These are phyloP conservation scores for Catalaphyllia jardinei DNA, from an alignment of 64 coral and sea anemone species.

Conservation along the genomic window DNA sequence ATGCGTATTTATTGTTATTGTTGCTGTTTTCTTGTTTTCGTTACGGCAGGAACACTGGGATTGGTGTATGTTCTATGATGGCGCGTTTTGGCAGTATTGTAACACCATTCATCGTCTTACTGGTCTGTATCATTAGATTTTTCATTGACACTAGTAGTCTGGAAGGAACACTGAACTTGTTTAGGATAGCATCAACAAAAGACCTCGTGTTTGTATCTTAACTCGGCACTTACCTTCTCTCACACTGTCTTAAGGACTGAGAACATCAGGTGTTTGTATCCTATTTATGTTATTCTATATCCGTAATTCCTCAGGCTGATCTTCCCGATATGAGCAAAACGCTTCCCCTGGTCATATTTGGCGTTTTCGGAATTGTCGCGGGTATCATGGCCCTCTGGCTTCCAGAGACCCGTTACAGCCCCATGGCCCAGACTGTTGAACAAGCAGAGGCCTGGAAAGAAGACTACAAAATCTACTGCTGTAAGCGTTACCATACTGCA, in stretches of 20 bases:
- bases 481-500: neutral
- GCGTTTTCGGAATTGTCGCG: slow-evolving; percentile 54
- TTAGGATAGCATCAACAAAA: too few species aligned
- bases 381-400: slow-evolving; percentile 77
- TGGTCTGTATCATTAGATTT: slow-evolving; percentile 50
- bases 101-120: slow-evolving; percentile 79
- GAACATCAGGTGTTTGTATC: too few species aligned
- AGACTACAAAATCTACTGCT: slow-evolving; percentile 72
- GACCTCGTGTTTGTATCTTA: too few species aligned
- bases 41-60: slow-evolving; percentile 68
- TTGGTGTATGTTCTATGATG: slow-evolving; percentile 82
- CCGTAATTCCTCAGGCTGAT: slow-evolving; percentile 44
- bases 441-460: slow-evolving; percentile 77
- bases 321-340: slow-evolving; percentile 66
- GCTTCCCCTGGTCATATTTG: slow-evolving; percentile 84
- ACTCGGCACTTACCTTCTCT: too few species aligned
- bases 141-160: too few species aligned
- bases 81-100: slow-evolving; percentile 72
- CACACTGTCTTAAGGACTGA: too few species aligned
- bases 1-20: too few species aligned
- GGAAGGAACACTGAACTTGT: too few species aligned
- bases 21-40: neutral
- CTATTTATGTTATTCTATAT: neutral
- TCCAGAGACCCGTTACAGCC: slow-evolving; percentile 75
- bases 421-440: slow-evolving; percentile 86